Percentiles rank a stretch among this genome's conserved stretches.
These are phyloP conservation scores for Solenopsis invicta DNA, from an alignment of 1,140 invertebrate genomes.

Conservation along the genomic window DNA sequence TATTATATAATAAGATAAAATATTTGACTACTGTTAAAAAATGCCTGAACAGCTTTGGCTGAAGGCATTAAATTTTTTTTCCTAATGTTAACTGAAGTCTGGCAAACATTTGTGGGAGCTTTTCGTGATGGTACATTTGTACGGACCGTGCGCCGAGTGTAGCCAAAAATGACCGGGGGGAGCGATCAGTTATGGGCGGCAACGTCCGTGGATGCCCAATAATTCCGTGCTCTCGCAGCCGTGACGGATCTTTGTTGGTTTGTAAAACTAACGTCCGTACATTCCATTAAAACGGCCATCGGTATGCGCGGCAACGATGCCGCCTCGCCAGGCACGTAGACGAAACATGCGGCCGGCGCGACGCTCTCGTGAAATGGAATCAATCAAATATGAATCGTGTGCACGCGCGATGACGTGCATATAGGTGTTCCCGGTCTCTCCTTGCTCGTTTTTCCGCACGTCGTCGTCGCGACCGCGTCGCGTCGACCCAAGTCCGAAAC, in stretches of 20 bases:
- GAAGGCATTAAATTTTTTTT: too few species aligned
- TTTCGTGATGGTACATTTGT: slow-evolving; percentile 47
- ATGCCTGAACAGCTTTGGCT: too few species aligned
- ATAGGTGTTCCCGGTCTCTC: slow-evolving; percentile 37
- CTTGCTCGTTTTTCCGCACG: slow-evolving; percentile 31
- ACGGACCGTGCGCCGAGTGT: not conserved
- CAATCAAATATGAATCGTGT: slow-evolving; percentile 85
- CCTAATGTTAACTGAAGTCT: not conserved
- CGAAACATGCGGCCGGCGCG: slow-evolving; percentile 79
- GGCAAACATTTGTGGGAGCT: slow-evolving; percentile 3
- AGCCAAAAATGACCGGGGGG: slow-evolving; percentile 30
- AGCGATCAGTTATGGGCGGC: slow-evolving; percentile 49
- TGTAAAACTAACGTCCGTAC: slow-evolving; percentile 77
- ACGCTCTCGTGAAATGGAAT: slow-evolving; percentile 79
- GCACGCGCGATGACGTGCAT: slow-evolving; percentile 66
- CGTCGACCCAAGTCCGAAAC: not conserved
- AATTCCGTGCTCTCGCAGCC: slow-evolving; percentile 49
- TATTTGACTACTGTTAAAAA: too few species aligned
- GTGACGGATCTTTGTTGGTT: slow-evolving; percentile 74
- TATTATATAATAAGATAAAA: too few species aligned
- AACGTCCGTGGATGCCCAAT: slow-evolving; percentile 52
- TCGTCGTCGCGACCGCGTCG: slow-evolving; percentile 13
- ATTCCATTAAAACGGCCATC: slow-evolving; percentile 81
- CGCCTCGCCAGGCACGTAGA: slow-evolving; percentile 79
- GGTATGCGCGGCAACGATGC: slow-evolving; percentile 80